Percentiles rank a stretch among this genome's conserved stretches.
Conservation (phyloP, 2,113 vertebrate species). For the Mustelus asterias region DNA sequence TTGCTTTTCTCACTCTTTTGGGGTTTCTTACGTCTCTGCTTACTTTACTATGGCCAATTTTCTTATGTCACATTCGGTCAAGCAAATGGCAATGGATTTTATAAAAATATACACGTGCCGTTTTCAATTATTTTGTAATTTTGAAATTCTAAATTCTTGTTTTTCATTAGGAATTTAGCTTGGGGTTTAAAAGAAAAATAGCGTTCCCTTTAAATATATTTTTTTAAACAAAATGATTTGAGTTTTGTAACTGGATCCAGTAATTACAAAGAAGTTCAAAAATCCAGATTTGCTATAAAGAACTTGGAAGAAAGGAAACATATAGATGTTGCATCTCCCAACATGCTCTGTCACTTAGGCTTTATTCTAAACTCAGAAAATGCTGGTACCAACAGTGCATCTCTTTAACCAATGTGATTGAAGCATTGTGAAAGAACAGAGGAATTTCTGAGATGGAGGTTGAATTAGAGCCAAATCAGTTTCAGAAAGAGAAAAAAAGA, state of each 20-base stretch:
- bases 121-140: neutral
- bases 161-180: neutral
- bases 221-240: neutral
- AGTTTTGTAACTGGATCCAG: neutral
- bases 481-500: too few species aligned
- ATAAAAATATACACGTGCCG: neutral
- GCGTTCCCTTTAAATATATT: neutral
- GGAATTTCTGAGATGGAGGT: too few species aligned
- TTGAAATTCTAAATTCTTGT: neutral
- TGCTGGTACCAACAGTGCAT: neutral
- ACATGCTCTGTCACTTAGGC: neutral
- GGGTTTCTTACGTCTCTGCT: neutral
- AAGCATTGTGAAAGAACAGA: neutral
- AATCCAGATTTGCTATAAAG: neutral
- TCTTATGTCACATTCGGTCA: neutral
- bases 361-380: neutral
- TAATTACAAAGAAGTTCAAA: neutral
- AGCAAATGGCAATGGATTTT: neutral
- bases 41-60: neutral
- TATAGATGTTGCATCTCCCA: neutral
- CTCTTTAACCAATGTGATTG: neutral
- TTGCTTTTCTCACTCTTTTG: neutral
- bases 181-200: neutral
- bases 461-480: too few species aligned
- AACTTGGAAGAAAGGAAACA: neutral